Base-by-base conservation (phyloP, 2,888 invertebrate species). In the Thymelicus sylvestris region DNA sequence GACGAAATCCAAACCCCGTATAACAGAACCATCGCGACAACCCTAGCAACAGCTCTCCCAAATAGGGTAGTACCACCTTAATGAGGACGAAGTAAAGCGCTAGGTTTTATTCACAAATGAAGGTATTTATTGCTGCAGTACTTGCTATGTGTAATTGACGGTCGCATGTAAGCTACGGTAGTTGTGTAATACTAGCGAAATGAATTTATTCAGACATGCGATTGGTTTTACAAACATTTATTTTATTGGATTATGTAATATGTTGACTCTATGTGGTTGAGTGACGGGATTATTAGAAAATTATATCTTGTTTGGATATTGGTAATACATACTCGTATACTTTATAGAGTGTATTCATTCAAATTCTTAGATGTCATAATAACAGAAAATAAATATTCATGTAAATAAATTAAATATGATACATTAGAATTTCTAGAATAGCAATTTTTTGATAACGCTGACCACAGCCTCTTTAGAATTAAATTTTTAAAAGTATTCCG, bases 51-150 rank as follows among this genome's bases (percentile, higher is more conserved):
- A 39, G 19, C 57, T 61, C 24, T 24, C n/a, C 67, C 67, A 62
- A 50, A 67, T 67, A 67, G 44, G 67, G 67, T 44, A 31, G 50
- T 15, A 67, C 67, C 24, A 50, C 52, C 39, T 50, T 67, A 67
- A 67, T 52, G 67, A 62, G 67, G 67, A 61, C 67, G n/a, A 13
- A 24, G 67, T 64, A 15, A 59, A 67, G 61, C 61, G n/a, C 52
- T 62, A 62, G 67, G 67, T 52, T 67, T 64, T 67, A 67, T 52
- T 67, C 61, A 67, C 67, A 61, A 67, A 67, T 67, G 60, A 67
- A 67, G 67, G 67, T 67, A 67, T 67, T 67, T 67, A 67, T 67
- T 67, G 67, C 67, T 31, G 39, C 7, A 13, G 57, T 41, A 67
- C 60, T 47, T 44, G 7, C 61, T 39, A 67, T 67, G 67, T 67